Base-by-base conservation (phyloP, 1,140 invertebrate genomes). In the Brachionus rubens region DNA sequence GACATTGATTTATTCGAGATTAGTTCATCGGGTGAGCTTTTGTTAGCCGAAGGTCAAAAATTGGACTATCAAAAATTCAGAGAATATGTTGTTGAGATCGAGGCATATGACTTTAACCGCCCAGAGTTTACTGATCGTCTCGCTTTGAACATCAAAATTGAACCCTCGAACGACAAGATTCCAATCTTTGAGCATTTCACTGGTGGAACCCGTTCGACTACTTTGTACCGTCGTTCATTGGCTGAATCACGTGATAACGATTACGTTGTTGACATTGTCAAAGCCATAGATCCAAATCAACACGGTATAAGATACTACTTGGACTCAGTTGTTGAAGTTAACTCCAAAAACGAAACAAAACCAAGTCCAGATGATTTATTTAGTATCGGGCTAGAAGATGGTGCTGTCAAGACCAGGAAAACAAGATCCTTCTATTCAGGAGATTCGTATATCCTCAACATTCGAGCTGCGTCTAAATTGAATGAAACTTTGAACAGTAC, bases 131-230 rank as follows among this genome's bases (percentile, higher is more conserved):
- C 9, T 1, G 28, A 33, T 72, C 6, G 30, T 5, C 41, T 48
- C 19, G 50, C 36, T 30, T 16, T 72, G 26, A 72, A 30, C n/a
- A 28, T 72, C 10, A 40, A 5, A 7, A 26, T 72, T 2, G 24
- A 72, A n/a, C 68, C 68, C 12, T 72, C 68, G 19, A 72, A 72
- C 41, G 68, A 72, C 28, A 72, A 72, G 41, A 21, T 50, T 3
- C 68, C 68, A 26, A 3, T 72, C 33, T 72, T 72, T 65, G 59
- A 65, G 40, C 59, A 65, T 43, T 65, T 65, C 30, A 7, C 59
- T 10, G 59, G 59, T 9, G 59, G 59, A 7, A 30, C 59, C 9
- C 19, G 59, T 1, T 36, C 21, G 2, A 65, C 59, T 4, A 43
- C 40, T 43, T 41, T 65, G 2, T 65, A 65, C 21, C 59, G 59